Percentiles rank a stretch among this genome's conserved stretches.
Conservation (phyloP, 64 coral and sea anemone species). For the Dendronephthya gigantea region DNA sequence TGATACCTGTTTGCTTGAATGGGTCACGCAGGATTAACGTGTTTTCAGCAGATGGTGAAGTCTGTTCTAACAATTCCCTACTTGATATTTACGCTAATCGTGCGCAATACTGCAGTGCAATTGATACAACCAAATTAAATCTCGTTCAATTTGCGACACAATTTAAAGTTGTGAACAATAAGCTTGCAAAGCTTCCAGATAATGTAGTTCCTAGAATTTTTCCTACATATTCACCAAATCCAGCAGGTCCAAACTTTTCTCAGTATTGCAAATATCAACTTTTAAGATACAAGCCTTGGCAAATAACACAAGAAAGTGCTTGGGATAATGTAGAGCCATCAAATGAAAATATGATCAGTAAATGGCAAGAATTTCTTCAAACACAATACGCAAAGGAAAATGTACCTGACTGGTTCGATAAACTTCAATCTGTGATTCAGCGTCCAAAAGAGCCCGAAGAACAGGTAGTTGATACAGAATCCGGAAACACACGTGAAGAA, state of each 20-base stretch:
- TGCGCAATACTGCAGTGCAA: not conserved
- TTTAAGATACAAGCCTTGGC: conserved; percentile 23
- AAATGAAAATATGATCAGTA: conserved; percentile 9
- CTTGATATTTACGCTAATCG: too few relatives aligned
- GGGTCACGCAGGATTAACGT: too few relatives aligned
- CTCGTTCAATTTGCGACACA: conserved; percentile 15
- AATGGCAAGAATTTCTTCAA: conserved; percentile 7
- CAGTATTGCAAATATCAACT: conserved; percentile 22
- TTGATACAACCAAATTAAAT: conserved; percentile 24
- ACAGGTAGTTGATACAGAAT: too few relatives aligned
- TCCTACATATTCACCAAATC: conserved; percentile 29
- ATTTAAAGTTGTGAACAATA: conserved; percentile 26
- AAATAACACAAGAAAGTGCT: not conserved
- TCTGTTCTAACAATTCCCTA: too few relatives aligned
- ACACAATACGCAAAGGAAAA: not conserved
- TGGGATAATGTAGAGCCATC: conserved; percentile 11
- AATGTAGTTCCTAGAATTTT: not conserved
- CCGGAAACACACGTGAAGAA: too few relatives aligned
- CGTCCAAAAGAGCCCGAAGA: too few relatives aligned
- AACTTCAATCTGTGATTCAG: too few relatives aligned
- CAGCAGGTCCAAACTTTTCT: conserved; percentile 21
- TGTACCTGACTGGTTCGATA: not conserved
- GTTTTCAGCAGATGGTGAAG: too few relatives aligned
- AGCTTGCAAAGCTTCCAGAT: not conserved
- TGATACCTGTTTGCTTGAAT: too few relatives aligned